Evolutionary conservation across 2,113 vertebrate genomes (phyloP).

Genomic region (Stercorarius parasiticus): DNA sequence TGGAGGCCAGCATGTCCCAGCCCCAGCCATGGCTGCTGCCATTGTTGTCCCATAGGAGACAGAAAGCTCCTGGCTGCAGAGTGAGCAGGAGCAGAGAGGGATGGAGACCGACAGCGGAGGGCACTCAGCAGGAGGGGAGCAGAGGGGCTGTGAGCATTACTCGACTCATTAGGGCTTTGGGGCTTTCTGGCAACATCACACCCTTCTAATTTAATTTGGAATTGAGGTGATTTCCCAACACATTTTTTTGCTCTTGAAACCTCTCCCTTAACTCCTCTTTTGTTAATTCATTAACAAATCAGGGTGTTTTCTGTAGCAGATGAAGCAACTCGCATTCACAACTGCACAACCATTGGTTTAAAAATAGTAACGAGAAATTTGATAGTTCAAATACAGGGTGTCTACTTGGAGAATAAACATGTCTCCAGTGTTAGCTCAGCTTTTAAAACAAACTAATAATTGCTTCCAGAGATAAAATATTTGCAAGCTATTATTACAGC

Average conservation of each 20-base stretch:
- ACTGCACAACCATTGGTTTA: not conserved
- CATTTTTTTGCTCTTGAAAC: not conserved
- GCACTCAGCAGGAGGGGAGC: not conserved
- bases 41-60: not conserved
- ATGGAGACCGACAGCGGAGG: rapidly evolving
- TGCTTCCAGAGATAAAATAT: slow-evolving; percentile 41
- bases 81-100: not conserved
- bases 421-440: slow-evolving; percentile 33
- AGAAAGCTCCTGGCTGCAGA: not conserved
- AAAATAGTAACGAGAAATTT: not conserved
- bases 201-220: not conserved
- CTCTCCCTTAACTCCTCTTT: not conserved
- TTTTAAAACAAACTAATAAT: slow-evolving; percentile 50
- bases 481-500: slow-evolving; percentile 45
- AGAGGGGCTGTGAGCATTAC: not conserved
- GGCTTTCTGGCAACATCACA: not conserved
- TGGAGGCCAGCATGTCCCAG: not conserved
- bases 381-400: not conserved
- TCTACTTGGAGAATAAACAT: slow-evolving; percentile 11
- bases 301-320: not conserved
- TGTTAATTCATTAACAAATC: slow-evolving; percentile 4
- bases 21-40: not conserved
- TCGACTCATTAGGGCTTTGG: not conserved
- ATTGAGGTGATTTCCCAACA: not conserved
- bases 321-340: not conserved